Evolutionary conservation across 2,797 vertebrate species (phyloP).

Genomic region (Sebastes steindachneri): DNA sequence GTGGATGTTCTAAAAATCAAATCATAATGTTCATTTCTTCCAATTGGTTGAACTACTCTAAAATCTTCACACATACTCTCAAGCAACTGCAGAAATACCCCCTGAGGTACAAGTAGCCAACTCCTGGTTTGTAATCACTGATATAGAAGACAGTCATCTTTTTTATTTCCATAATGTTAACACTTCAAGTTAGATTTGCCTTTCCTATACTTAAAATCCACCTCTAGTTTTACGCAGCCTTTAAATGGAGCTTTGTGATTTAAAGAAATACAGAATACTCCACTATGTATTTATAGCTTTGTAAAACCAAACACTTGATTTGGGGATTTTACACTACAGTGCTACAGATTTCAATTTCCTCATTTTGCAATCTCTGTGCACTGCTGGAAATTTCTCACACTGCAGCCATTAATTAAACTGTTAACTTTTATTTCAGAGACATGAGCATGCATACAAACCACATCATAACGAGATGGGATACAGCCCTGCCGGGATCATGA

Average conservation of each 20-base stretch:
- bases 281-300: not conserved
- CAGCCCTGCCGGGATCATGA: conserved; percentile 51
- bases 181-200: not conserved
- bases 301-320: conserved; percentile 7
- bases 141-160: not conserved
- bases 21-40: not conserved
- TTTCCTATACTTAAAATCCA: not conserved
- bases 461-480: conserved; percentile 42
- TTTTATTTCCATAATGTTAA: not conserved
- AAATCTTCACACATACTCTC: not conserved
- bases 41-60: not conserved
- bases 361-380: conserved; percentile 19
- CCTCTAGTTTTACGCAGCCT: not conserved
- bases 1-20: not conserved
- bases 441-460: conserved; percentile 48
- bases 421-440: conserved; percentile 66
- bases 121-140: not conserved
- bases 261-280: not conserved
- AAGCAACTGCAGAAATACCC: not conserved
- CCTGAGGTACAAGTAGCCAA: not conserved
- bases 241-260: not conserved
- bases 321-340: not conserved
- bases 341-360: conserved; percentile 20
- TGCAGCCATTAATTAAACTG: conserved; percentile 42
- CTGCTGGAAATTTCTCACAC: conserved; percentile 18